Evolutionary conservation across 1,140 invertebrate species (phyloP).

Genomic region (Caenorhabditis remanei): DNA sequence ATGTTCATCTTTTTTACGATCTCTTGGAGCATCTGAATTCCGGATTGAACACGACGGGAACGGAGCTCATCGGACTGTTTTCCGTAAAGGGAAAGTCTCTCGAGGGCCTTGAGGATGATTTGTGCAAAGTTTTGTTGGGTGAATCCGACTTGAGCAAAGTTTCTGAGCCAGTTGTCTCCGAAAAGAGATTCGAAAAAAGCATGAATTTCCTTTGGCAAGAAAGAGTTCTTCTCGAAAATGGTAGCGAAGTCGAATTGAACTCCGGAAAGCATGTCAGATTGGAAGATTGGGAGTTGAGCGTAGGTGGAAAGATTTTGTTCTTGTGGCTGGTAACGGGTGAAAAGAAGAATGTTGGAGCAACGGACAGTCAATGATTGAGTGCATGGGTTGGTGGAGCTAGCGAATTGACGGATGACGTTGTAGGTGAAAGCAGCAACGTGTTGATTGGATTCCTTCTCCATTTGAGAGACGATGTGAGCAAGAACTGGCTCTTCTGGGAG

Average conservation of each 20-base stretch:
- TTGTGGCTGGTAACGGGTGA: constrained; percentile 54
- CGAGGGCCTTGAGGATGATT: constrained; percentile 63
- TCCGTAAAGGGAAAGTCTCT: constrained; percentile 2
- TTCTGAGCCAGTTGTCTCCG: constrained; percentile 66
- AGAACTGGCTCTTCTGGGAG: constrained; percentile 65
- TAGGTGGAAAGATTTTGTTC: constrained; percentile 35
- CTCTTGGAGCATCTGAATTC: constrained; percentile 61
- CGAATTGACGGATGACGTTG: constrained; percentile 39
- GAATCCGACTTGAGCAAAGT: constrained; percentile 66
- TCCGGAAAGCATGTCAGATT: constrained; percentile 57
- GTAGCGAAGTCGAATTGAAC: constrained; percentile 61
- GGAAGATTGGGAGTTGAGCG: constrained; percentile 47
- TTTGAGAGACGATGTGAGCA: constrained; percentile 66
- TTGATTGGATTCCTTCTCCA: constrained; percentile 71
- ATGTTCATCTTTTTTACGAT: constrained; percentile 58
- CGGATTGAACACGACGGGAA: constrained; percentile 36
- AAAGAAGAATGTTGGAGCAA: constrained; percentile 31
- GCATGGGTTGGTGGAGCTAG: constrained; percentile 53
- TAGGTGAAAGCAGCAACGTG: constrained; percentile 74
- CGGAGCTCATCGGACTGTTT: constrained; percentile 53
- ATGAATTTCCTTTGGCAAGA: constrained; percentile 66
- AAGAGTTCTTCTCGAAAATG: constrained; percentile 66
- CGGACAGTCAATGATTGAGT: constrained; percentile 39
- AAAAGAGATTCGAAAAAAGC: constrained; percentile 63
- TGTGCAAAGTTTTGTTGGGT: constrained; percentile 68